A percentile compares a stretch with the other conserved stretches of the same genome.
These are phyloP conservation scores for Loxodonta africana DNA, from an alignment of 2,113 vertebrate species.

Conservation along the genomic window DNA sequence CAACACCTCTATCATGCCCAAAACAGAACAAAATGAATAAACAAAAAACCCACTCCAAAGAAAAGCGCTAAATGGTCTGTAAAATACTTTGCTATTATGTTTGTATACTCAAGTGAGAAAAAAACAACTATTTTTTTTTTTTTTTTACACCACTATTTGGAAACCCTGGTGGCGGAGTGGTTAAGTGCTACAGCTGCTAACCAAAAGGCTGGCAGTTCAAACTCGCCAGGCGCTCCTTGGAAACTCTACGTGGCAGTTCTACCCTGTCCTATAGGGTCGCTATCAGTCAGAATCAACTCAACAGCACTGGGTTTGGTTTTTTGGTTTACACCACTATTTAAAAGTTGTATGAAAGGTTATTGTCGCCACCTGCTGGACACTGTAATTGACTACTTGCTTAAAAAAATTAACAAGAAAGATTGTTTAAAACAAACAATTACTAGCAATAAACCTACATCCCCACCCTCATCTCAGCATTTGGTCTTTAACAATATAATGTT, in stretches of 20 bases:
- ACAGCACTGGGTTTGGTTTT: no score
- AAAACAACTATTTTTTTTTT: background rate
- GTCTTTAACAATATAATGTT: conserved; percentile 14
- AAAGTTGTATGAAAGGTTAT: conserved; percentile 55
- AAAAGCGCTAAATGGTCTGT: background rate
- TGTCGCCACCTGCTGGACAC: conserved; percentile 79
- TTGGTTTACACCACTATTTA: background rate
- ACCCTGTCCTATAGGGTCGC: no score
- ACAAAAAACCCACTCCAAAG: background rate
- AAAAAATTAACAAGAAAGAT: background rate
- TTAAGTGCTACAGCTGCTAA: no score
- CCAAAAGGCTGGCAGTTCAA: no score
- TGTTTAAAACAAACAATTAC: background rate
- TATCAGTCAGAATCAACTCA: no score
- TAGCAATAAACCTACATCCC: background rate
- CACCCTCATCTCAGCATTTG: background rate
- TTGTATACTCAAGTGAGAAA: conserved; percentile 13
- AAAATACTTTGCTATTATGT: conserved; percentile 46
- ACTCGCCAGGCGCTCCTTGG: no score
- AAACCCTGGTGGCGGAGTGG: no score
- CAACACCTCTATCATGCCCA: background rate
- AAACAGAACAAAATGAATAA: background rate
- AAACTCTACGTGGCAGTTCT: no score
- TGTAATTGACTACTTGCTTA: conserved; percentile 20
- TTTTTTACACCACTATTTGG: no score